A percentile compares a stretch with the other conserved stretches of the same genome.
Conservation (phyloP, 2,797 vertebrate species). For the Rhinogobio ventralis region DNA sequence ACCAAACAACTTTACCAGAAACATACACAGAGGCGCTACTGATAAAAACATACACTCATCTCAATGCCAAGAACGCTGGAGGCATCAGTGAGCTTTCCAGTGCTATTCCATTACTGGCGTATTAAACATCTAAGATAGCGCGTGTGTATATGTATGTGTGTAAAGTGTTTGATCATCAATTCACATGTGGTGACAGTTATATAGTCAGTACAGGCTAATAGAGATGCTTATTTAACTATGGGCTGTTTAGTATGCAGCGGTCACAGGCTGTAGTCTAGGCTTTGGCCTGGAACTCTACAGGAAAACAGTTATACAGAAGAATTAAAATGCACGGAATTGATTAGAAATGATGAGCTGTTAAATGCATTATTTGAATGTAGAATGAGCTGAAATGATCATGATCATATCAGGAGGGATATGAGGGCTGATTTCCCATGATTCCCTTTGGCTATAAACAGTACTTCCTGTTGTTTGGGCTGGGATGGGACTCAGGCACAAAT, state of each 20-base stretch:
- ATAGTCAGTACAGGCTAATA: background rate
- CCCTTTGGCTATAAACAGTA: constrained; percentile 38
- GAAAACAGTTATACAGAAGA: background rate
- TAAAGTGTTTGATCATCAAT: background rate
- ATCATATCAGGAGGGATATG: background rate
- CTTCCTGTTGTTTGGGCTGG: constrained; percentile 59
- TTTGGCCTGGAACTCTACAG: background rate
- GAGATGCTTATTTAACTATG: constrained; percentile 20
- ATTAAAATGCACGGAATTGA: constrained; percentile 12
- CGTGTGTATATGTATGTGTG: background rate
- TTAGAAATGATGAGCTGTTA: background rate
- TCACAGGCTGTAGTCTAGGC: background rate
- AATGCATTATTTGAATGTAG: background rate
- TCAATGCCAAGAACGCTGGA: background rate
- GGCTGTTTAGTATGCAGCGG: constrained; percentile 28
- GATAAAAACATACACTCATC: constrained; percentile 5
- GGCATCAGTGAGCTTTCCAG: background rate
- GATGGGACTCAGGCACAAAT: constrained; percentile 32
- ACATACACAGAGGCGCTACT: background rate
- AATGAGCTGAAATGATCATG: background rate
- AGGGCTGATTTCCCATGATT: constrained; percentile 34
- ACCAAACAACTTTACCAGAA: constrained; percentile 17
- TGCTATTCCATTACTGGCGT: background rate
- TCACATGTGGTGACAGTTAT: constrained; percentile 18
- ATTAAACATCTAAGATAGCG: background rate